Evolutionary conservation across 1,140 invertebrate genomes (phyloP), one percentile per base, ranked within the genome.

Genomic region (Scaptodrosophila lebanonensis): DNA sequence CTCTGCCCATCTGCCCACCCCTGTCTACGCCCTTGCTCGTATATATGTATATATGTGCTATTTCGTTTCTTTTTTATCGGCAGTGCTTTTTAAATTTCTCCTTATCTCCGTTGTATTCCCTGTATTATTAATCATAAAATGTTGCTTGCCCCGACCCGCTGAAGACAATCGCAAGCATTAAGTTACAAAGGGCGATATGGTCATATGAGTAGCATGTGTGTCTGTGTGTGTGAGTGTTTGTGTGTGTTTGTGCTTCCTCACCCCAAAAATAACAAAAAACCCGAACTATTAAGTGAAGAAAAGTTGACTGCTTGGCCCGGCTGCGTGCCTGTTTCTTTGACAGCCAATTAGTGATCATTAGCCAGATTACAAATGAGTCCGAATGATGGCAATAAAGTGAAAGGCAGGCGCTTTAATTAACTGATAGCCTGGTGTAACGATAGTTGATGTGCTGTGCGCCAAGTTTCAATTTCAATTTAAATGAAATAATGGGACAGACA

Each of bases 281-380:
- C 6, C 20, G 1, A 9, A 12, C n/a, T 35, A 33, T 7, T 7
- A n/a, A 38, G 11, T 18, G 9, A 3, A 4, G 3, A 8, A 1
- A 12, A 29, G 12, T 25, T 25, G 11, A 27, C 60, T 70, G 44
- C 17, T 59, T 52, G 2, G 17, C 18, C 1, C 15, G 35, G 29
- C 72, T 76, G 73, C 32, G 32, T 17, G 27, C 67, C 72, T 64
- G 54, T 30, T 38, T 9, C 49, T 45, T 59, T 76, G 72, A 77
- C 72, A 76, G 67, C 50, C 56, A 71, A 64, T 71, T 60, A 77
- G 72, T 38, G 72, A 76, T 76, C 72, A 76, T 76, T 69, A 64
- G 51, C 33, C 51, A 73, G 65, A 75, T 75, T 65, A 68, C 51
- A 47, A 60, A 49, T 40, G 40, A 50, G n/a, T 52, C 59, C 22